Evolutionary conservation across 2,113 vertebrate species (phyloP), one percentile per base, ranked within the genome.

Genomic region (Menidia beryllina): DNA sequence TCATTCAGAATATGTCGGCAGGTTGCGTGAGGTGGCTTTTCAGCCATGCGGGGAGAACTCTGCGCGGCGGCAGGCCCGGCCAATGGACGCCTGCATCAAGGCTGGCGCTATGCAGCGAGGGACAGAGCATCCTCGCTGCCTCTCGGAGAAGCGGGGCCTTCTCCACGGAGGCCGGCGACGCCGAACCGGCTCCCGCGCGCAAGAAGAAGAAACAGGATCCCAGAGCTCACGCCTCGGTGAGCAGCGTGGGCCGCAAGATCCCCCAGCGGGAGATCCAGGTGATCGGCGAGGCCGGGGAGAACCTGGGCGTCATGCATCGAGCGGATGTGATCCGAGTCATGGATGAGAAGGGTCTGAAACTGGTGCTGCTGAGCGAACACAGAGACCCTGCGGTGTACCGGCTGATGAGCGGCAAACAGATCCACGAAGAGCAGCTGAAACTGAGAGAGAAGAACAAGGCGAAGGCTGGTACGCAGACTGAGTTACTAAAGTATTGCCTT

Each of bases 331-430:
- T 99, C 58, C 87, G 57, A 36, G 83, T 97, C 24, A 94, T 98
- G 95, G 93, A 96, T 1, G 43, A 95, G 24, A 84, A 61, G 0
- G 82, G 85, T 10, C 88, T 98, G 58, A 95, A 94, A 39, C 79
- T 98, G 51, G 96, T 99, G 67, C 79, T 89, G 4, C 80, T 96
- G 54, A 76, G 3, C 1, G 80, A 92, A 8, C 48, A 84, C 0
- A 43, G 75, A 1, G 93, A 96, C 2, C 96, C 96, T 3, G 95
- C 97, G 0, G 72, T 95, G 0, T 99, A 97, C 86, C 92, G 72
- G 77, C 91, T 99, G 51, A 95, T 99, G 95, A 96, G 91, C 0
- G 96, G 98, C 17, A 85, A 92, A 36, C 96, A 97, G 91, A 95
- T 99, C 54, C 90, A 96, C 0, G 91, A 96, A 56, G 95, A 97